Evolutionary conservation across 1,140 invertebrate species (phyloP).

Genomic region (Bombus pyrosoma): DNA sequence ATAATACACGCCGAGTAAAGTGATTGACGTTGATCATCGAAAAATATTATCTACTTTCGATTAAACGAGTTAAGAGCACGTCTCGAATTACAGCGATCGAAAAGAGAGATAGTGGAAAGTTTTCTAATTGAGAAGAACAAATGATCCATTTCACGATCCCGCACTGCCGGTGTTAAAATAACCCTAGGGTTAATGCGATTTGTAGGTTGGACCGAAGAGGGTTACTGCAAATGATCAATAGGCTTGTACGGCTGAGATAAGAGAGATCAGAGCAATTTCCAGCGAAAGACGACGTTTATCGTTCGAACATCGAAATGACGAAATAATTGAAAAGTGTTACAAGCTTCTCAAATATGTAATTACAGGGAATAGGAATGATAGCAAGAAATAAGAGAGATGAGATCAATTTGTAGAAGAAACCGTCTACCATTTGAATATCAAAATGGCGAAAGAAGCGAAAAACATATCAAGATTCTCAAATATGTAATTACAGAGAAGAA

Average conservation of each 20-base stretch:
- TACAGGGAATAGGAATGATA: no score
- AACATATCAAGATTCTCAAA: no score
- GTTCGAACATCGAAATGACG: not conserved
- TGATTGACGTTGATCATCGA: not conserved
- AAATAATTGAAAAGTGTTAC: no score
- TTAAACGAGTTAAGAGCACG: not conserved
- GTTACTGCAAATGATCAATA: conserved; percentile 55
- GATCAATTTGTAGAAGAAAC: no score
- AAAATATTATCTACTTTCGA: not conserved
- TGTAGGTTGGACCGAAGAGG: conserved; percentile 13
- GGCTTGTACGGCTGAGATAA: conserved; percentile 39
- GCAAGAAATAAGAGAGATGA: no score
- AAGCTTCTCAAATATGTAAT: no score
- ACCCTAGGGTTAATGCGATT: conserved; percentile 41
- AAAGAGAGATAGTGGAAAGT: not conserved
- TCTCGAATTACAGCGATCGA: not conserved
- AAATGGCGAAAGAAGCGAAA: not conserved
- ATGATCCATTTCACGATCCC: conserved; percentile 13
- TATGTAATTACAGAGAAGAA: not conserved
- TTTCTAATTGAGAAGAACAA: conserved; percentile 29
- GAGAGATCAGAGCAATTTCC: conserved; percentile 31
- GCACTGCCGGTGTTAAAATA: conserved; percentile 34
- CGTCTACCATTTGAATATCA: not conserved
- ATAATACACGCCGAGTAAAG: not conserved
- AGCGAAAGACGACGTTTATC: not conserved